Base-by-base conservation (phyloP, 2,888 invertebrate species). In the Tiliacea citrago region DNA sequence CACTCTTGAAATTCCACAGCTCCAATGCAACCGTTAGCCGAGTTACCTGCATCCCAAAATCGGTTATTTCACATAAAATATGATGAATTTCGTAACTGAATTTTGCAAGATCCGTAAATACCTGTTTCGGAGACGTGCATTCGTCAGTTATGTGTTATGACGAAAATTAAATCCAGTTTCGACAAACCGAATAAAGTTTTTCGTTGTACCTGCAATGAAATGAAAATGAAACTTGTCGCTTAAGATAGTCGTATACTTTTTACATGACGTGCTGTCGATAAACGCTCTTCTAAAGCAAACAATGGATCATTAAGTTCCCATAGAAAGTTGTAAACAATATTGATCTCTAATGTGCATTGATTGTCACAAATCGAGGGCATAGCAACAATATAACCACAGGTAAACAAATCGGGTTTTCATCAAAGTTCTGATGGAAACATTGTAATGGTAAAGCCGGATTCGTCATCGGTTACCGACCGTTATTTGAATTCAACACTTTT, bases 241-340 rank as follows among this genome's bases (percentile, higher is more conserved):
- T 73, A 78, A 65, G 24, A 60, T 53, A 51, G 57, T 71, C 24
- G 57, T 71, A n/a, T 39, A 61, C 35, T 83, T 83, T 84, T 83
- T 83, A 60, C 49, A 49, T 42, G 72, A 53, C 57, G 60, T 68
- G 58, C 53, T 72, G 73, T 77, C 74, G 73, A 84, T 84, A 84
- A 83, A 75, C 73, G 68, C 73, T 84, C 78, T 77, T 73, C 75
- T 76, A 76, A 42, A 63, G 67, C 55, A 81, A 88, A 93, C 94
- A 94, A 94, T 94, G 86, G 88, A 69, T 82, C 88, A 88, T 84
- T 83, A 86, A 86, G 89, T 93, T 94, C 94, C 91, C 94, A 94
- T 94, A 92, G 94, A 94, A 94, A 95, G 93, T 94, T 92, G 92
- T 94, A 92, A 94, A 93, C 93, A 93, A 87, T 88, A 87, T 88